phyloP scores from a whole-genome alignment of 2,888 invertebrate genomes.

The Ferrisia virgata region DNA sequence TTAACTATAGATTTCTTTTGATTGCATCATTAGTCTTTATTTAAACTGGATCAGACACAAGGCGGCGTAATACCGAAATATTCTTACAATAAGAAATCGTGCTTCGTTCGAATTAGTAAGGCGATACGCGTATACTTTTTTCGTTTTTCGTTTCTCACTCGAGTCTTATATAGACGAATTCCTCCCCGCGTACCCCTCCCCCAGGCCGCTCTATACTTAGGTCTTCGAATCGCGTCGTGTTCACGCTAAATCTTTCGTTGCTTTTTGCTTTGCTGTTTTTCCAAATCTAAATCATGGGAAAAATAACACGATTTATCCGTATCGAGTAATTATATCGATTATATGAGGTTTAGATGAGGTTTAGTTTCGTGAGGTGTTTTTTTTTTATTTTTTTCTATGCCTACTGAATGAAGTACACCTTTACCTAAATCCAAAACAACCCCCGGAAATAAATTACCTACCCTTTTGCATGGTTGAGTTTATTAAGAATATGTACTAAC shows the following conservation, averaged over 20 bases:
- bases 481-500: too few relatives aligned
- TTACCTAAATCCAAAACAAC: too few relatives aligned
- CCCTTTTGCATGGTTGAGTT: too few relatives aligned
- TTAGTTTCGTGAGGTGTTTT: too few relatives aligned
- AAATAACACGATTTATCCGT: not conserved
- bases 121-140: constrained; percentile 19
- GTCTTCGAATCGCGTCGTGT: not conserved
- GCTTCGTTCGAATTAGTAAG: constrained; percentile 20
- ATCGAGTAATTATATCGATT: not conserved
- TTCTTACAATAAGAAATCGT: constrained; percentile 29
- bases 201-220: not conserved
- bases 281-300: not conserved
- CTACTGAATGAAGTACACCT: too few relatives aligned
- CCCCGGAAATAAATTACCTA: too few relatives aligned
- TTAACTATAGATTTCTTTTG: constrained; percentile 44
- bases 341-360: too few relatives aligned
- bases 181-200: too few relatives aligned
- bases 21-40: constrained; percentile 46
- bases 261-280: not conserved
- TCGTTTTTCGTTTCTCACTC: not conserved
- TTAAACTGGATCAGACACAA: constrained; percentile 37
- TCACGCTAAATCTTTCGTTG: not conserved
- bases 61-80: constrained; percentile 29
- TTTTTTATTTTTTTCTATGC: too few relatives aligned
- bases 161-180: too few relatives aligned